These are phyloP conservation scores for Xenopus tropicalis DNA, from an alignment of 2,113 vertebrate species.

Conservation along the genomic window DNA sequence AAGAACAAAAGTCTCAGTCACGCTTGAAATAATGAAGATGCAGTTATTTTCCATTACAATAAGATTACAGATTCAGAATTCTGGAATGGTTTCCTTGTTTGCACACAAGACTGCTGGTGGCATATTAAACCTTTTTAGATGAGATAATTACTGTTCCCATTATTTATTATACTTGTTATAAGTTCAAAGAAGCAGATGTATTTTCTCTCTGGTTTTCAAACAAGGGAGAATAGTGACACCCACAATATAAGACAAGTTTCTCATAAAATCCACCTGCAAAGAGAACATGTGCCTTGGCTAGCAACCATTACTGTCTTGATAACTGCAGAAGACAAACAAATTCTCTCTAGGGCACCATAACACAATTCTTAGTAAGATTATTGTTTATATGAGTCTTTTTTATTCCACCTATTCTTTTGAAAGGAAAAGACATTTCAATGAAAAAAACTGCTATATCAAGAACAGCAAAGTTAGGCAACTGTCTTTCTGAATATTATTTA, in stretches of 20 bases:
- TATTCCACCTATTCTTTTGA: no score
- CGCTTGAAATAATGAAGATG: conserved; percentile 16
- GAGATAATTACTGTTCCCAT: not conserved
- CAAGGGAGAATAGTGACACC: not conserved
- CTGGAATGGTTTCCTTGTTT: not conserved
- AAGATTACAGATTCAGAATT: not conserved
- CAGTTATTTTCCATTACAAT: not conserved
- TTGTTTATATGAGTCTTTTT: no score
- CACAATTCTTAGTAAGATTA: no score
- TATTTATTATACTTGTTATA: not conserved
- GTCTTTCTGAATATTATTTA: no score
- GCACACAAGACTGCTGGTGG: not conserved
- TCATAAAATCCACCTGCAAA: not conserved
- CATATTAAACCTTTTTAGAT: conserved; percentile 1
- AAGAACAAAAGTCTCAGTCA: conserved; percentile 43
- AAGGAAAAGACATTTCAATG: no score
- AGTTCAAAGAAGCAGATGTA: not conserved
- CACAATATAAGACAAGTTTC: not conserved
- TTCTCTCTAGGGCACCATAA: not conserved
- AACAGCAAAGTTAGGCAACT: no score
- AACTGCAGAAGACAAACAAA: not conserved
- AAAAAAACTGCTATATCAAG: no score
- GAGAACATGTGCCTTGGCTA: not conserved
- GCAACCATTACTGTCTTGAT: not conserved
- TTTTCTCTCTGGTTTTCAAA: not conserved